Evolutionary conservation across 2,888 invertebrate species (phyloP), one percentile per base, ranked within the genome.

Genomic region (Teinopalpus imperialis): DNA sequence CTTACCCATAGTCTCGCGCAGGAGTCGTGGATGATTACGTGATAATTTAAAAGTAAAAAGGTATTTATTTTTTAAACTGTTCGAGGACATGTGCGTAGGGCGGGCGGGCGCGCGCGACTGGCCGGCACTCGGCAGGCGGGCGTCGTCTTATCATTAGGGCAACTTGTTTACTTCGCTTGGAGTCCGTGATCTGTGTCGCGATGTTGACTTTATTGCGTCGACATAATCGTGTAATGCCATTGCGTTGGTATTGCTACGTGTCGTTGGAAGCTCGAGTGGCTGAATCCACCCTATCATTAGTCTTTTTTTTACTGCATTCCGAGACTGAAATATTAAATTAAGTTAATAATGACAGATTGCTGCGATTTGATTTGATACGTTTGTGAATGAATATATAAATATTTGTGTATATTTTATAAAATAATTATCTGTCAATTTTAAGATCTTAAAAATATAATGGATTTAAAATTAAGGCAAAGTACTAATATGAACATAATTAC

Each of bases 101-200:
- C 81, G 86, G 82, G 82, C 79, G 70, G 39, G 14, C 39, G 45
- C 32, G 39, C 20, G 39, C 45, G 45, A 45, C 78, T 77, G 56
- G 69, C 51, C 52, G 52, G 49, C 55, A 57, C 29, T 29, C 29
- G 36, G 43, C 32, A 23, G 39, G 31, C 32, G 74, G 81, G 82
- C 81, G 85, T 41, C 31, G 66, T 66, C 72, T 83, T 85, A 82
- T 86, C 83, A 81, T 74, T 67, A 73, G 60, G 57, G 54, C 58
- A 59, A 71, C 72, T 78, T 85, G 82, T 82, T 86, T 82, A 85
- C 81, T 59, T 64, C 67, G 64, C 59, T 56, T 54, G 59, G 57
- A 61, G 51, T 59, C 63, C 71, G 75, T 78, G 80, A 79, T 81
- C 81, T 73, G 75, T 69, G 69, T 69, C 63, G 71, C 66, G 70